These are phyloP conservation scores for Trinectes maculatus DNA, from an alignment of 2,113 vertebrate genomes.

Conservation along the genomic window DNA sequence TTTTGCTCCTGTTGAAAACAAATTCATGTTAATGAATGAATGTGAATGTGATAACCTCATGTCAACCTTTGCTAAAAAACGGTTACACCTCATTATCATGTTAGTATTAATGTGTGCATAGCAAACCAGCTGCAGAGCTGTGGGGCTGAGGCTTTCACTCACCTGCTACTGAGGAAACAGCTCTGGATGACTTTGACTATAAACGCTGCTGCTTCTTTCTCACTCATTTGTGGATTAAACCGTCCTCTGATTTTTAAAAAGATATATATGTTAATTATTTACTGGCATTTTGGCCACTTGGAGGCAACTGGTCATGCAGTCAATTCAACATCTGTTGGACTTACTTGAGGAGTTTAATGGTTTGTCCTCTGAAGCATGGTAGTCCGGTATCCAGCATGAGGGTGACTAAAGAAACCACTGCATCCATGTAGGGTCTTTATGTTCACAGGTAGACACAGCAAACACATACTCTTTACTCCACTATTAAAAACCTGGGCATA, in stretches of 20 bases:
- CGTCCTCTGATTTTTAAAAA: slow-evolving; percentile 88
- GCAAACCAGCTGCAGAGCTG: not conserved
- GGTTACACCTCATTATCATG: not conserved
- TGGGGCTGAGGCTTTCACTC: not conserved
- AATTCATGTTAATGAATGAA: not conserved
- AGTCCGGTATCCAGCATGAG: slow-evolving; percentile 94
- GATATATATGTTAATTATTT: too few relatives aligned
- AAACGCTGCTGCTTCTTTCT: slow-evolving; percentile 95
- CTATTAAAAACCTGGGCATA: not conserved
- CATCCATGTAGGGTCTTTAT: slow-evolving; percentile 96
- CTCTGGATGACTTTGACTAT: slow-evolving; percentile 98
- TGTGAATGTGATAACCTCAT: not conserved
- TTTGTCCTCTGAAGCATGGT: slow-evolving; percentile 97
- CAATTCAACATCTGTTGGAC: too few relatives aligned
- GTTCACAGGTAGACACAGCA: not conserved
- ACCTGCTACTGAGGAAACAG: slow-evolving; percentile 99
- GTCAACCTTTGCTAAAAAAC: too few relatives aligned
- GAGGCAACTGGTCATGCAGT: too few relatives aligned
- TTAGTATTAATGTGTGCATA: not conserved
- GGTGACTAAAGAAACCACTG: slow-evolving; percentile 95
- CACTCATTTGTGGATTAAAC: slow-evolving; percentile 96
- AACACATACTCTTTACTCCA: not conserved
- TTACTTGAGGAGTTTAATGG: slow-evolving; percentile 97
- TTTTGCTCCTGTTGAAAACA: slow-evolving; percentile 89
- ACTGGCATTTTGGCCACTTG: too few relatives aligned